Conservation (phyloP, 1,140 invertebrate genomes). For the Temnothorax nylanderi region DNA sequence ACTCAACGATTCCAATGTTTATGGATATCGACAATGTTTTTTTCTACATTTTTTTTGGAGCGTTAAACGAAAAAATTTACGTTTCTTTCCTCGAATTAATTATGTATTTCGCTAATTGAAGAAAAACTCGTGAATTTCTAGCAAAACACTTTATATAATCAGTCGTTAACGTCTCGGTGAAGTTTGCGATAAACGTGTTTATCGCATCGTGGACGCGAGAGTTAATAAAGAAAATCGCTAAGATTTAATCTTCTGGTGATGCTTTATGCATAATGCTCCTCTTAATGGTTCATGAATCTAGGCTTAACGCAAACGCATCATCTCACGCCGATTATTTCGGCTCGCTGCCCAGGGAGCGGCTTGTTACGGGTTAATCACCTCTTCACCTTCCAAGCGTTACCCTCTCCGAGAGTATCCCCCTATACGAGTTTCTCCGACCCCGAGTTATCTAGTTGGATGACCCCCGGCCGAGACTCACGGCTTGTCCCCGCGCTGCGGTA, state of each 20-base stretch:
- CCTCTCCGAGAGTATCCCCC: not conserved
- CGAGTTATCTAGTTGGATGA: conserved; percentile 42
- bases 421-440: conserved; percentile 7
- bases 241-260: conserved; percentile 11
- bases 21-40: not conserved
- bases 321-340: conserved; percentile 29
- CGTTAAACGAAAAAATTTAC: too few relatives aligned
- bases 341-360: conserved; percentile 24
- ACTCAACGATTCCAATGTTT: not conserved
- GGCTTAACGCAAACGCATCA: conserved; percentile 30
- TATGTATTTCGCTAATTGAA: not conserved
- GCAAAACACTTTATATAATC: not conserved
- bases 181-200: not conserved
- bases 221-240: conserved; percentile 21
- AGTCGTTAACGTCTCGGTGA: not conserved
- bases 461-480: conserved; percentile 14
- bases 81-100: not conserved
- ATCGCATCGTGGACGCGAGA: not conserved
- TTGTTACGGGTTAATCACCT: conserved; percentile 54
- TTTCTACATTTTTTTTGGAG: not conserved
- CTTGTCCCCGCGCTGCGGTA: conserved; percentile 26
- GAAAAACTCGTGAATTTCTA: not conserved
- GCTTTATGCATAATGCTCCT: conserved; percentile 19
- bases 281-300: conserved; percentile 13
- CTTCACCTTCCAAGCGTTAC: conserved; percentile 41